Evolutionary conservation across 1,140 invertebrate species (phyloP).

Genomic region (Pseudomyrmex pallidus): DNA sequence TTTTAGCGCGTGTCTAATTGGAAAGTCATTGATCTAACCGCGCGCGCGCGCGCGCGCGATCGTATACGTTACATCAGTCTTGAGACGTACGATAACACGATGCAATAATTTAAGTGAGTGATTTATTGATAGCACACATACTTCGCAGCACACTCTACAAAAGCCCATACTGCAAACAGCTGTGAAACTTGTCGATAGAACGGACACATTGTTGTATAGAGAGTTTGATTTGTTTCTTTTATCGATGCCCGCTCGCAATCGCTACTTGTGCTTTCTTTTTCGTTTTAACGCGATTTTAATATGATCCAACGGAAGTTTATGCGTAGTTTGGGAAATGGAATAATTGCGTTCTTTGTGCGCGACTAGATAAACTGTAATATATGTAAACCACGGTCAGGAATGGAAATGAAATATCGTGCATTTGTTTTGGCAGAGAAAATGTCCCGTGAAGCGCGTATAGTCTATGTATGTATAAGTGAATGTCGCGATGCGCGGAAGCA

Average conservation of each 20-base stretch:
- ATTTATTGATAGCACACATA: conserved; percentile 29
- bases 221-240: too few relatives aligned
- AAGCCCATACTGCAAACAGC: neutral
- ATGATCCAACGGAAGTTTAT: too few relatives aligned
- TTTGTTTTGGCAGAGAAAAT: neutral
- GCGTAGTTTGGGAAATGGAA: neutral
- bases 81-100: conserved; percentile 13
- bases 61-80: conserved; percentile 41
- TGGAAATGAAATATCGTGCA: neutral
- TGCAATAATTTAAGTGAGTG: conserved; percentile 4
- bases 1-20: conserved; percentile 18
- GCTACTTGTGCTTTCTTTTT: too few relatives aligned
- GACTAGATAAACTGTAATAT: neutral
- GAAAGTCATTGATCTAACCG: conserved; percentile 34
- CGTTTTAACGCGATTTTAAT: too few relatives aligned
- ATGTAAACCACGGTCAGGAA: conserved; percentile 1
- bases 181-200: neutral
- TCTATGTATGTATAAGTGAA: too few relatives aligned
- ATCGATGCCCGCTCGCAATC: too few relatives aligned
- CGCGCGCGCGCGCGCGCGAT: conserved; percentile 32
- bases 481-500: too few relatives aligned
- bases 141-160: conserved; percentile 4
- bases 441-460: too few relatives aligned
- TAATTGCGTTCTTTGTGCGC: neutral
- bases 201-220: too few relatives aligned